Base-by-base conservation (phyloP, 2,888 invertebrate genomes). In the Smittia sp. region DNA sequence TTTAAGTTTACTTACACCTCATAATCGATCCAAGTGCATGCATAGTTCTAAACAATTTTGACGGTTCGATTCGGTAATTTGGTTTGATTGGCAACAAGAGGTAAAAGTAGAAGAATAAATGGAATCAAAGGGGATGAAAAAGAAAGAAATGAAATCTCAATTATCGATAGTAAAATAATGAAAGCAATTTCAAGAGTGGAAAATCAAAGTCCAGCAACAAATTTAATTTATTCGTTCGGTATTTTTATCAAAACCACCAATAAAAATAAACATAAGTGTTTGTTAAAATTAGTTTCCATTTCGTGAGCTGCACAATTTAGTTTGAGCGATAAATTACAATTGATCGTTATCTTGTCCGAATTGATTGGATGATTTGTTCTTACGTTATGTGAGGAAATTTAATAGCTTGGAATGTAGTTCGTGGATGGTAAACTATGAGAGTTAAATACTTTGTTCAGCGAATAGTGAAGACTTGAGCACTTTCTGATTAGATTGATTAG, bases 11-110 rank as follows among this genome's bases (percentile, higher is more conserved):
- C 93, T 93, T 91, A 93, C 93, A 93, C 89, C 90, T 90, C 84
- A 91, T 90, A 85, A 93, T 89, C 82, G 90, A 88, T 87, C 90
- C 91, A 88, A 93, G 89, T 84, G 92, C 93, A 90, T 92, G 92
- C 90, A 92, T 89, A 84, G 92, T 87, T 87, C 92, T 89, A 85
- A 6, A 62, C 52, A 24, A 74, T 46, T 32, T 46, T 46, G 46
- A 46, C 11, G 18, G 24, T 41, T 15, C 11, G 15, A 20, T 58
- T 62, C 24, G 18, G 15, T 54, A 38, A n/a, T 32, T 32, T 65
- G 58, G 74, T 66, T 46, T 46, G 39, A 39, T 46, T 46, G 15
- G n/a, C 9, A 32, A 32, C 32, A 46, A 46, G 39, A 39, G n/a
- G 46, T 15, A 6, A 46, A 13, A 46, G 46, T 39, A n/a, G n/a